phyloP scores from a whole-genome alignment of 2,888 invertebrate genomes.

The Cerastis rubricosa region DNA sequence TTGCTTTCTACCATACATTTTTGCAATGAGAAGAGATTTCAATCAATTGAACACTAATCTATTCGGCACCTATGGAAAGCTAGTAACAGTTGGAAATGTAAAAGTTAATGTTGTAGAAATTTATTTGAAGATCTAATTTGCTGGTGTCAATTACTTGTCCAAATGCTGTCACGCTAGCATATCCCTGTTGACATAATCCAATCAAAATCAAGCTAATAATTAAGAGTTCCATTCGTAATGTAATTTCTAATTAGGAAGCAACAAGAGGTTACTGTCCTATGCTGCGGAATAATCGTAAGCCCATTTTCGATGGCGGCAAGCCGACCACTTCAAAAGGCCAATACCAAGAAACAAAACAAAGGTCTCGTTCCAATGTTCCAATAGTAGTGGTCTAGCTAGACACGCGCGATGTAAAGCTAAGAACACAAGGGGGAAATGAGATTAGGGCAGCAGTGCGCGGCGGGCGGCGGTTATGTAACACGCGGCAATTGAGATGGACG shows the following conservation, averaged over 20 bases:
- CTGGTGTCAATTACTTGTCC: constrained; percentile 18
- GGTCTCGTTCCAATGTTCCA: not conserved
- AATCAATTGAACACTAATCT: not conserved
- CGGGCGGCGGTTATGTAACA: constrained; percentile 15
- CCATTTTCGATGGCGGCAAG: constrained; percentile 2
- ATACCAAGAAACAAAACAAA: constrained; percentile 7
- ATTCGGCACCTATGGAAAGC: not conserved
- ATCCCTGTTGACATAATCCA: constrained; percentile 3
- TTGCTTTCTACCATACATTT: not conserved
- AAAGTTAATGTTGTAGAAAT: not conserved
- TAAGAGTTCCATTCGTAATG: not conserved
- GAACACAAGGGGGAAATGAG: constrained; percentile 31
- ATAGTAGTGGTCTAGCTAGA: not conserved
- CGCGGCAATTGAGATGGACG: constrained; percentile 42
- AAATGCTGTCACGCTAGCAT: constrained; percentile 1
- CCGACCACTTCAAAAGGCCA: not conserved
- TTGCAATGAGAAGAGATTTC: not conserved
- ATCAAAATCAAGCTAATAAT: constrained; percentile 2
- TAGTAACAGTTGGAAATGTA: not conserved
- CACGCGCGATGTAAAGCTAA: not conserved
- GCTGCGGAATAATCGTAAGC: not conserved
- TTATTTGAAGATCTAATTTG: not conserved
- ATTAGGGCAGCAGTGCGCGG: constrained; percentile 8
- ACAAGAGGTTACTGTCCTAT: not conserved
- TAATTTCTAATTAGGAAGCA: not conserved